Evolutionary conservation across 2,888 invertebrate species (phyloP).

Genomic region (Amphipoea oculea): DNA sequence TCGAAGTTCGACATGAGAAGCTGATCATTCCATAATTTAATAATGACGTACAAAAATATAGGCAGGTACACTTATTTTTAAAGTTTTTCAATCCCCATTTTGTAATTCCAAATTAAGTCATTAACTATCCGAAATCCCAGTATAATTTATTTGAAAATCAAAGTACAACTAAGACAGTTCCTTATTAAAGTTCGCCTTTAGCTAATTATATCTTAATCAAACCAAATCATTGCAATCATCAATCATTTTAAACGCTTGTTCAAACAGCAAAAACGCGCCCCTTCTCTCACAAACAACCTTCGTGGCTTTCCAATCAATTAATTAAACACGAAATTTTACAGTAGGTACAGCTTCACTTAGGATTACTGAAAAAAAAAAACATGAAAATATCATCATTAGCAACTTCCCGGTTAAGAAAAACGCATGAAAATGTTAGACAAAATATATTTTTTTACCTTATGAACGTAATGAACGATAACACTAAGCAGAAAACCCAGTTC

Average conservation of each 20-base stretch:
- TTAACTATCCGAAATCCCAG: neutral
- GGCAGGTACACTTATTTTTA: neutral
- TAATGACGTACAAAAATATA: neutral
- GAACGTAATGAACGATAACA: neutral
- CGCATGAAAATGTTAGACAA: neutral
- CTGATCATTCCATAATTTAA: neutral
- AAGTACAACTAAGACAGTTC: neutral
- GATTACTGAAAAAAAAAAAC: neutral
- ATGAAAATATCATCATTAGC: neutral
- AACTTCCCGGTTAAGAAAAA: neutral
- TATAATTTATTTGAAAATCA: neutral
- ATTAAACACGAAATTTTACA: neutral
- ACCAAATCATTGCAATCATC: constrained; percentile 32
- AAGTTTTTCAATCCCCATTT: too few relatives aligned
- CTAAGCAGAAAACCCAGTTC: neutral
- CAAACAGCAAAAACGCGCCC: constrained; percentile 37
- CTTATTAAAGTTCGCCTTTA: constrained; percentile 25
- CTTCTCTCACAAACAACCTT: constrained; percentile 47
- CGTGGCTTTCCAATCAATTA: constrained; percentile 20
- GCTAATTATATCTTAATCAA: constrained; percentile 42
- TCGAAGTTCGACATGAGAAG: neutral
- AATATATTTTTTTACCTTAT: neutral
- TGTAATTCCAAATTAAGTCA: neutral
- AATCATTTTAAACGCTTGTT: constrained; percentile 33
- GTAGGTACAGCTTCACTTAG: too few relatives aligned